These are phyloP conservation scores for Ptiloglossa arizonensis DNA, from an alignment of 1,140 invertebrate genomes.

Conservation along the genomic window DNA sequence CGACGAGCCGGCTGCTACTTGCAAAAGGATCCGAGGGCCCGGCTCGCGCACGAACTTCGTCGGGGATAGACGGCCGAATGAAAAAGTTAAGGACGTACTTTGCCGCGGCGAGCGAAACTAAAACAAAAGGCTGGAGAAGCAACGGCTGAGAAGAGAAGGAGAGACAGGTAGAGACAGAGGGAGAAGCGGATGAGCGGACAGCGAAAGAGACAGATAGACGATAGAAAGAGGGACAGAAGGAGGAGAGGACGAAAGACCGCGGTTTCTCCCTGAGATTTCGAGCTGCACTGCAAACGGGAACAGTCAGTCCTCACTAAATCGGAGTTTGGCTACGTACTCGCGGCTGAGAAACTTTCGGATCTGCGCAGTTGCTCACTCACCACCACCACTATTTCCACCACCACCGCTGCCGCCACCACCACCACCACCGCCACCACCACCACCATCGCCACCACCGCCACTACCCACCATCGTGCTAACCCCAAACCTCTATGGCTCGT, in stretches of 20 bases:
- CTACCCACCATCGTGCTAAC: conserved; percentile 60
- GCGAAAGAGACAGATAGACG: conserved; percentile 38
- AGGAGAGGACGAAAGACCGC: conserved; percentile 64
- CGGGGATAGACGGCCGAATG: conserved; percentile 4
- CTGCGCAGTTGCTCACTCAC: conserved; percentile 74
- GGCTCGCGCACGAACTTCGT: conserved; percentile 23
- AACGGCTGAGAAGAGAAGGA: conserved; percentile 35
- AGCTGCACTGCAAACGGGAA: conserved; percentile 74
- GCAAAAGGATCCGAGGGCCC: background rate
- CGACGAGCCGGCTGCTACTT: background rate
- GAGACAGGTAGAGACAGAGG: conserved; percentile 44
- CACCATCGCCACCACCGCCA: conserved; percentile 62
- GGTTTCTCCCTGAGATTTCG: conserved; percentile 71
- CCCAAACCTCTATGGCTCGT: conserved; percentile 69
- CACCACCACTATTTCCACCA: conserved; percentile 39
- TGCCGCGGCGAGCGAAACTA: conserved; percentile 32
- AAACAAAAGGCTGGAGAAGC: conserved; percentile 34
- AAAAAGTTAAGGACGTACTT: conserved; percentile 50
- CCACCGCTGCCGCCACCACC: conserved; percentile 36
- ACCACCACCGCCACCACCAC: conserved; percentile 51
- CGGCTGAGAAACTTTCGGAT: conserved; percentile 72
- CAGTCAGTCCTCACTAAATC: conserved; percentile 77
- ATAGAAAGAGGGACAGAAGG: conserved; percentile 49
- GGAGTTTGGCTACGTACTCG: conserved; percentile 72
- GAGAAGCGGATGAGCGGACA: conserved; percentile 39